Conservation (phyloP, 2,113 vertebrate genomes). For the Himantopus leucocephalus region DNA sequence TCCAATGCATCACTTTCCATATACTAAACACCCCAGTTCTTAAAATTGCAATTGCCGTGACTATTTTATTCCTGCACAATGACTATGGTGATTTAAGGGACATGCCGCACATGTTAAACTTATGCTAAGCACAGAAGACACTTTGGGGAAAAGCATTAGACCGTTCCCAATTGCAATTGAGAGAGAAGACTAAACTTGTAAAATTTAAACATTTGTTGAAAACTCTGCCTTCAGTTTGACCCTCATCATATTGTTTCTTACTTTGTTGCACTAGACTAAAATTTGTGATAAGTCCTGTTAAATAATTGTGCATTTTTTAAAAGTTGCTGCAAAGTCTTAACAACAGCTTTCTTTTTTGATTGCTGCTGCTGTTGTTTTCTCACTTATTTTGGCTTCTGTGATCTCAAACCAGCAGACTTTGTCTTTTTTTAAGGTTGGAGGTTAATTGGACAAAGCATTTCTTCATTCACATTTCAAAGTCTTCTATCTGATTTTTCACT, state of each 20-base stretch:
- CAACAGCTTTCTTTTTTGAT: neutral
- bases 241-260: neutral
- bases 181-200: neutral
- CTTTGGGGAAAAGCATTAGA: neutral
- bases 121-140: neutral
- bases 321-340: neutral
- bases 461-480: constrained; percentile 23
- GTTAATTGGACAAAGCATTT: constrained; percentile 33
- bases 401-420: neutral
- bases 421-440: constrained; percentile 1
- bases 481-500: constrained; percentile 15
- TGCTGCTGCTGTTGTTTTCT: neutral
- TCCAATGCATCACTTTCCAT: neutral
- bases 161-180: neutral
- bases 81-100: neutral
- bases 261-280: neutral
- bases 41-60: neutral
- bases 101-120: neutral
- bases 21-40: neutral
- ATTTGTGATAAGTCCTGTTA: neutral
- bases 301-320: neutral
- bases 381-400: constrained; percentile 9
- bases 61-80: neutral
- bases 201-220: neutral
- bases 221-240: neutral